Conservation (phyloP, 2,113 vertebrate species). For the Sarotherodon lohbergeri region DNA sequence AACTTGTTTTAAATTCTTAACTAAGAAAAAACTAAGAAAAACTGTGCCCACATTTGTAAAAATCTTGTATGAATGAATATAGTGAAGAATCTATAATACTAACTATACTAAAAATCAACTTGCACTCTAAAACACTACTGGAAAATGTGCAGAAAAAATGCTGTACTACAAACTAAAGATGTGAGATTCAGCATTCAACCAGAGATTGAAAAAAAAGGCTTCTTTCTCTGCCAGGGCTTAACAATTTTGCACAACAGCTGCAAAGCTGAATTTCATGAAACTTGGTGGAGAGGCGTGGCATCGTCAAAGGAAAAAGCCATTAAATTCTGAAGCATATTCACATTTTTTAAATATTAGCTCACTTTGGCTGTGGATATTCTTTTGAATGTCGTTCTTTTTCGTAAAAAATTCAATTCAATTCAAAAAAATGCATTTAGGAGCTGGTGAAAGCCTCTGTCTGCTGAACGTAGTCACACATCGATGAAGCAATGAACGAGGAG, state of each 20-base stretch:
- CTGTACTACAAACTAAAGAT: not conserved
- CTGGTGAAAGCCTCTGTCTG: not conserved
- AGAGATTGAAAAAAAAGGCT: not conserved
- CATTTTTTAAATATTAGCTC: not conserved
- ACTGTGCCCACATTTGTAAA: accelerated
- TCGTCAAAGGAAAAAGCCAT: not conserved
- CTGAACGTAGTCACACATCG: not conserved
- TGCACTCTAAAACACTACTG: not conserved
- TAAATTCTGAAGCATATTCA: not conserved
- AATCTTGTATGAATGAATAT: not conserved
- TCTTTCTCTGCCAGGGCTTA: not conserved
- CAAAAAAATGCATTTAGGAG: accelerated
- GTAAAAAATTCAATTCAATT: not conserved
- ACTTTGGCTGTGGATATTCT: not conserved
- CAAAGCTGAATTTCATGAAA: not conserved
- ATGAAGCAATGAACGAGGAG: not conserved
- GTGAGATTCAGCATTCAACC: not conserved
- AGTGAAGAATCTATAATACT: not conserved
- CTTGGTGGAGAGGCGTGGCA: not conserved
- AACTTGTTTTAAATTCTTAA: not conserved
- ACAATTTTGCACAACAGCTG: not conserved
- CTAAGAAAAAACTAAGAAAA: not conserved
- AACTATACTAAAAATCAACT: not conserved
- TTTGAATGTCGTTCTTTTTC: not conserved
- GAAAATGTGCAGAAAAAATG: not conserved